These are phyloP conservation scores for Tinea pellionella DNA, from an alignment of 2,888 invertebrate genomes.

Conservation along the genomic window DNA sequence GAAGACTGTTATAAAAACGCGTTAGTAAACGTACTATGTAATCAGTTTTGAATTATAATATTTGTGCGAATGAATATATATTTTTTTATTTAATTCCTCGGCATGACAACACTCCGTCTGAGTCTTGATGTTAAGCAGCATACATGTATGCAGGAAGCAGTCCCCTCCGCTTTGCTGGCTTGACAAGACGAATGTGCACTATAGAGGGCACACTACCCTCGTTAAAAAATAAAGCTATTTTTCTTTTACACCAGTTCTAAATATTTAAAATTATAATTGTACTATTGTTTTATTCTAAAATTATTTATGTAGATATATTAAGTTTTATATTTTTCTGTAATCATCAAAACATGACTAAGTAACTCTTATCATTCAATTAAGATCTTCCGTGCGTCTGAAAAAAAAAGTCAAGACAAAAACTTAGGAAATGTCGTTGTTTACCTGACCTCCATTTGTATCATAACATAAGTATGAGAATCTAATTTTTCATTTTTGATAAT, in stretches of 20 bases:
- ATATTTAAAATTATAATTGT: neutral
- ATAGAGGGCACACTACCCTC: too few species aligned
- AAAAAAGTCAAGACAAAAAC: neutral
- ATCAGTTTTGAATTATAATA: too few species aligned
- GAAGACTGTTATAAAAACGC: conserved; percentile 8
- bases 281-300: neutral
- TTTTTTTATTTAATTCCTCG: too few species aligned
- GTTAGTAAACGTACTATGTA: neutral
- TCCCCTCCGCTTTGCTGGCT: too few species aligned
- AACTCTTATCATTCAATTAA: neutral
- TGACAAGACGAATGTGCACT: too few species aligned
- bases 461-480: neutral
- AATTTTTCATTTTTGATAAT: neutral
- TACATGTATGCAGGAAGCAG: too few species aligned
- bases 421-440: conserved; percentile 3
- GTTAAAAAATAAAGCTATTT: too few species aligned
- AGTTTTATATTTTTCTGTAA: neutral
- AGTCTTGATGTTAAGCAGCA: too few species aligned
- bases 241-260: too few species aligned
- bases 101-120: too few species aligned
- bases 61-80: too few species aligned
- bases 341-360: neutral
- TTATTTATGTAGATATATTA: neutral
- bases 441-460: neutral
- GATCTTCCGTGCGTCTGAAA: neutral